A percentile compares a stretch with the other conserved stretches of the same genome.
Evolutionary conservation across 2,888 invertebrate species (phyloP).

Genomic region (Tinea pellionella): DNA sequence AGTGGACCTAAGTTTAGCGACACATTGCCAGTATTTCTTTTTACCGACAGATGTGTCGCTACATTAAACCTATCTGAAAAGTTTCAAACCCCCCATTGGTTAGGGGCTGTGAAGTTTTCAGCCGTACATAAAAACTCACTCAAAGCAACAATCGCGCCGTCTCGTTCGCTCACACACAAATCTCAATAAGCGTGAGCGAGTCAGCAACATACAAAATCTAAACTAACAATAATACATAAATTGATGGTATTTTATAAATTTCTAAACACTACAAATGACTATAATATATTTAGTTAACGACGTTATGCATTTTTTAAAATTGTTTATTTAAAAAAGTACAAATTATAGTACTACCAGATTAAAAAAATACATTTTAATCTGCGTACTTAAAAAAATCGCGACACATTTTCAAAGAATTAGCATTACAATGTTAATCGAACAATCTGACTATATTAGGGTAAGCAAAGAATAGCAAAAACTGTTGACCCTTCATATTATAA

Average conservation of each 20-base stretch:
- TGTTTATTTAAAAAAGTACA: not conserved
- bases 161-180: not conserved
- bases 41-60: no score
- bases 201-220: not conserved
- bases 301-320: slow-evolving; percentile 9
- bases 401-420: not conserved
- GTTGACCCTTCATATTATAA: no score
- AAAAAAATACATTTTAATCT: not conserved
- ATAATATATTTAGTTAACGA: slow-evolving; percentile 35
- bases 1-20: no score
- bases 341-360: not conserved
- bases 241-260: not conserved
- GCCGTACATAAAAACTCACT: not conserved
- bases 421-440: no score
- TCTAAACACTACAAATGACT: slow-evolving; percentile 47
- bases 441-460: no score
- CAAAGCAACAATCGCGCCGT: not conserved
- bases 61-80: no score
- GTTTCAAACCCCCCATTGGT: no score
- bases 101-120: not conserved
- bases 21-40: no score
- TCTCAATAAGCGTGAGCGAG: not conserved
- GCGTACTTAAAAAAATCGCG: not conserved
- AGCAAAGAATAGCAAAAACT: no score
- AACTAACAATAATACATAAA: not conserved